Evolutionary conservation across 2,888 invertebrate genomes (phyloP).

Genomic region (Therioaphis trifolii): DNA sequence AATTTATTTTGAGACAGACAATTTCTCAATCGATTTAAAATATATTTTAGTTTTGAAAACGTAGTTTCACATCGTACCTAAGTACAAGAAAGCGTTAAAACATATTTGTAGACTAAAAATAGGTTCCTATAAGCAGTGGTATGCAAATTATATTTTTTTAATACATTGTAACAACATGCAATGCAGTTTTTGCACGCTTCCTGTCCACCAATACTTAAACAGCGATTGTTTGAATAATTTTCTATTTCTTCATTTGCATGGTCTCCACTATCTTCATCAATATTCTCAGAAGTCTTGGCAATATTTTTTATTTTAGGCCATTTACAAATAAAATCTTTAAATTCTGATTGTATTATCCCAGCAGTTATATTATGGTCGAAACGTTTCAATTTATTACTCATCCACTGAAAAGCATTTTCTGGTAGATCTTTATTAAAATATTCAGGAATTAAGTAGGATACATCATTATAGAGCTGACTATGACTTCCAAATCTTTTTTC

Average conservation of each 20-base stretch:
- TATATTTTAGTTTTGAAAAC: conserved; percentile 17
- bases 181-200: neutral
- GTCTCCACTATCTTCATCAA: neutral
- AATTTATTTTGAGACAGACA: neutral
- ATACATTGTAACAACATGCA: neutral
- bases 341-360: neutral
- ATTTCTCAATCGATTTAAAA: neutral
- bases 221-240: neutral
- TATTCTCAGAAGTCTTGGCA: neutral
- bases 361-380: neutral
- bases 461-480: neutral
- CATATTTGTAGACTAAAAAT: neutral
- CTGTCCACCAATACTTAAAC: neutral
- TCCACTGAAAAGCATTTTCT: neutral
- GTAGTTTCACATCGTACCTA: neutral
- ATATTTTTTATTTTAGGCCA: conserved; percentile 4
- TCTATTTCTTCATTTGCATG: neutral
- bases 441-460: neutral
- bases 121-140: neutral
- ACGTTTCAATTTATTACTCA: neutral
- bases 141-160: neutral
- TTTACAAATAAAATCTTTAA: conserved; percentile 8
- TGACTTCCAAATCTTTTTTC: neutral
- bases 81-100: neutral
- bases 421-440: neutral